Evolutionary conservation across 2,113 vertebrate species (phyloP).

Genomic region (Rallus limicola): DNA sequence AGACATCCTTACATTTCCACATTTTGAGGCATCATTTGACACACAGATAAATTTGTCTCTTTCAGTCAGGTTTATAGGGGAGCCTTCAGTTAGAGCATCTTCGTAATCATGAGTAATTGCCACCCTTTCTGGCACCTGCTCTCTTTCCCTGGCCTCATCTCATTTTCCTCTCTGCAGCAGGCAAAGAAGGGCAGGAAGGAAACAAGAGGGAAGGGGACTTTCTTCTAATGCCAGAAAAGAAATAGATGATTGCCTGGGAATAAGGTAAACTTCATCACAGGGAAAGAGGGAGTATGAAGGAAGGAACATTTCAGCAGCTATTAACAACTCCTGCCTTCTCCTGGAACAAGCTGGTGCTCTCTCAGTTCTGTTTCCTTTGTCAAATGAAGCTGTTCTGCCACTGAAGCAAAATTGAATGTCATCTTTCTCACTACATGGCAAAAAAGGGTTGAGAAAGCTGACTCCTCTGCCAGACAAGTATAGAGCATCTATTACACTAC

Average conservation of each 20-base stretch:
- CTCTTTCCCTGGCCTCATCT: not conserved
- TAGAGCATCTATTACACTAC: not conserved
- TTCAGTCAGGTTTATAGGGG: not conserved
- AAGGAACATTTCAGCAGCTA: not conserved
- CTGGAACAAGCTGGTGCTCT: not conserved
- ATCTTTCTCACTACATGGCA: not conserved
- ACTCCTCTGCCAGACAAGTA: not conserved
- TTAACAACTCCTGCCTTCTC: not conserved
- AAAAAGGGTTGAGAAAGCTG: not conserved
- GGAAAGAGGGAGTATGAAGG: accelerated
- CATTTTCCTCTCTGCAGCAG: not conserved
- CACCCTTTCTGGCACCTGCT: not conserved
- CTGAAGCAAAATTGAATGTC: not conserved
- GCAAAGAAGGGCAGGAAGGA: not conserved
- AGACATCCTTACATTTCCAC: not conserved
- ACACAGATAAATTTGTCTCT: not conserved
- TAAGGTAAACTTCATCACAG: not conserved
- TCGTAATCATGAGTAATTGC: not conserved
- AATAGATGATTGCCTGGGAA: not conserved
- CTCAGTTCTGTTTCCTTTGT: not conserved
- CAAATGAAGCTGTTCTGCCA: not conserved
- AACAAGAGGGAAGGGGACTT: not conserved
- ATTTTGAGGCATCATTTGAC: not conserved
- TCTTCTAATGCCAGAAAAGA: not conserved
- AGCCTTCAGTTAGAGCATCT: not conserved